These are phyloP conservation scores for Myzus persicae DNA, from an alignment of 1,140 invertebrate species.

Conservation along the genomic window DNA sequence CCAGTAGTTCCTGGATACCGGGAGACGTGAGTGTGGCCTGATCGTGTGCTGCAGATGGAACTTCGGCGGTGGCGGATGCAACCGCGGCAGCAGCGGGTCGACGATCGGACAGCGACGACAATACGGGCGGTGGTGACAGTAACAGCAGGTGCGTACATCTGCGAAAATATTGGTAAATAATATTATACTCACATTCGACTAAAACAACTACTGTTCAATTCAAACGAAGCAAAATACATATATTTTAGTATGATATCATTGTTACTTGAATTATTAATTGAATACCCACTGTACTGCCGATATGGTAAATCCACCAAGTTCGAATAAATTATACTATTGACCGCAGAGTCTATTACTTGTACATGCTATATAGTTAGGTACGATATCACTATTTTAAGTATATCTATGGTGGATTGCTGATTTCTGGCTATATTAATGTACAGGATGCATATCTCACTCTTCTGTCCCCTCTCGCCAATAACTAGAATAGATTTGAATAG, in stretches of 20 bases:
- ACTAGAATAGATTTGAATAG: neutral
- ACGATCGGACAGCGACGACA: neutral
- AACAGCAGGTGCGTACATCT: neutral
- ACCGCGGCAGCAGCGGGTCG: neutral
- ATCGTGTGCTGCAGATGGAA: conserved; percentile 2
- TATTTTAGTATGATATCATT: neutral
- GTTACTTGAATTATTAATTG: neutral
- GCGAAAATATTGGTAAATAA: neutral
- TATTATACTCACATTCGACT: neutral
- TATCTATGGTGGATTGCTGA: too few species aligned
- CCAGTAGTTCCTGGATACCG: neutral
- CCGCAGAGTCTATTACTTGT: too few species aligned
- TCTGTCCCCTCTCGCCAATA: neutral
- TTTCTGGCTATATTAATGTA: too few species aligned
- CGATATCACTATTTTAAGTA: too few species aligned
- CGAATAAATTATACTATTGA: too few species aligned
- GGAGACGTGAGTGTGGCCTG: neutral
- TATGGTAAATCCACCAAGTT: neutral
- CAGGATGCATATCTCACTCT: neutral
- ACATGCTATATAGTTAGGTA: too few species aligned
- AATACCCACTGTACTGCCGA: neutral
- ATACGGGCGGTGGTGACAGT: neutral
- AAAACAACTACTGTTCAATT: neutral
- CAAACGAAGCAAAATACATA: neutral
- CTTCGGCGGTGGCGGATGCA: neutral